Evolutionary conservation across 2,797 vertebrate genomes (phyloP).

Genomic region (Heliangelus exortis): DNA sequence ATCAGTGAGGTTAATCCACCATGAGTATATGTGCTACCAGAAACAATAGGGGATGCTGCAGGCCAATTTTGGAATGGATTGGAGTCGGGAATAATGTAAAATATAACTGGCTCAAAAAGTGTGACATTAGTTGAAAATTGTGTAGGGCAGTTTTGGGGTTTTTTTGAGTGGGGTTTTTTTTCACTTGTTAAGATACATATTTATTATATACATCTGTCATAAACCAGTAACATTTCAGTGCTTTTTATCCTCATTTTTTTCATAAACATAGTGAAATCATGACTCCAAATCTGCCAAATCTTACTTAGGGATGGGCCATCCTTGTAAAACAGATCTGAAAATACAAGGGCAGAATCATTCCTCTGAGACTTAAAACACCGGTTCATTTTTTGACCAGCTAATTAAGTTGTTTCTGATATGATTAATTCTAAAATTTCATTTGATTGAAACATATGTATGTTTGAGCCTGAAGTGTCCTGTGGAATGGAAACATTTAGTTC

Average conservation of each 20-base stretch:
- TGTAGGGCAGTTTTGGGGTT: background rate
- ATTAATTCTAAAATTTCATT: constrained; percentile 4
- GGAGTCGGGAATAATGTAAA: background rate
- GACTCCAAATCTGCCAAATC: background rate
- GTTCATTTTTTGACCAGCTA: background rate
- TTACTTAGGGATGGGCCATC: background rate
- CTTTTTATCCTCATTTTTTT: background rate
- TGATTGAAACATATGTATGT: background rate
- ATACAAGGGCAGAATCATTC: background rate
- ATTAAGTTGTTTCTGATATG: background rate
- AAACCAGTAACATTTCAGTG: background rate
- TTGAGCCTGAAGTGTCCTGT: background rate
- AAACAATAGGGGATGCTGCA: background rate
- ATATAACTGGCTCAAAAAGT: background rate
- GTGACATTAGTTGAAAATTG: background rate
- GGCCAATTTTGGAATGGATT: background rate
- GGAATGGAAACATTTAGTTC: background rate
- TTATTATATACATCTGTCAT: background rate
- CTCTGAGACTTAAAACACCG: background rate
- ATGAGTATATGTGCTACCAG: accelerated
- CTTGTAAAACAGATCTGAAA: background rate
- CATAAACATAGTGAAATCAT: background rate
- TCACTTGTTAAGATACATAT: background rate
- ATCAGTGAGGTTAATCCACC: background rate
- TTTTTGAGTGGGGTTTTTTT: background rate